Base-by-base conservation (phyloP, 92 coral and sea anemone genomes). In the Parazoanthus swiftii region DNA sequence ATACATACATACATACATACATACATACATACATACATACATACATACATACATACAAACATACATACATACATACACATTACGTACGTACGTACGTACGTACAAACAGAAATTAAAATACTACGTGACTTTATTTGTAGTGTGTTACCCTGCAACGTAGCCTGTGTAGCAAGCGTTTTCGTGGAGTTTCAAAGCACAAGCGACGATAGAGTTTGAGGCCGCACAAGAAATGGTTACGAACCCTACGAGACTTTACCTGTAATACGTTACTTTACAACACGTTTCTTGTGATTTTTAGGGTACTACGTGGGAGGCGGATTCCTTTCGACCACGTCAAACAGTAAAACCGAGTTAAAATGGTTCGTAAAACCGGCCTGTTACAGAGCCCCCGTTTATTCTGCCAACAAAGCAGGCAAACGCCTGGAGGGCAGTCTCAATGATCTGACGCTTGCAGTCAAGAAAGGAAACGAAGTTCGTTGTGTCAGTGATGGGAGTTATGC, bases 381-480 rank as follows among this genome's bases (percentile, higher is more conserved):
- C 67, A 82, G 65, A 25, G 42, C 82, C 39, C 63, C 93, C 13
- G 86, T 88, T 70, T 95, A 92, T 80, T 91, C 96, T 10, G 88
- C 90, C 90, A 74, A 35, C 74, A 91, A 90, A 18, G 46, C 88
- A 18, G 96, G 98, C 48, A 75, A 63, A 18, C 85, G 81, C 18
- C 85, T 89, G 36, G 85, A 86, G 5, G 98, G 98, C 23, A 70
- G 25, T 79, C 81, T 95, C 13, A 50, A 37, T 21, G 81, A 75
- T 50, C 92, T 95, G 44, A 91, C 77, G 77, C 63, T n/a, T 25
- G 90, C 95, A 23, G 94, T 92, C 15, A 36, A 77, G 77, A 58
- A 88, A 38, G 98, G 96, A 35, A 63, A 77, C 26, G 96, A 95
- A 51, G 90, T 95, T 66, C 93, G 98, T 36, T 90, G 95, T 66